These are phyloP conservation scores for Macrosteles quadrilineatus DNA, from an alignment of 1,140 invertebrate genomes.

Conservation along the genomic window DNA sequence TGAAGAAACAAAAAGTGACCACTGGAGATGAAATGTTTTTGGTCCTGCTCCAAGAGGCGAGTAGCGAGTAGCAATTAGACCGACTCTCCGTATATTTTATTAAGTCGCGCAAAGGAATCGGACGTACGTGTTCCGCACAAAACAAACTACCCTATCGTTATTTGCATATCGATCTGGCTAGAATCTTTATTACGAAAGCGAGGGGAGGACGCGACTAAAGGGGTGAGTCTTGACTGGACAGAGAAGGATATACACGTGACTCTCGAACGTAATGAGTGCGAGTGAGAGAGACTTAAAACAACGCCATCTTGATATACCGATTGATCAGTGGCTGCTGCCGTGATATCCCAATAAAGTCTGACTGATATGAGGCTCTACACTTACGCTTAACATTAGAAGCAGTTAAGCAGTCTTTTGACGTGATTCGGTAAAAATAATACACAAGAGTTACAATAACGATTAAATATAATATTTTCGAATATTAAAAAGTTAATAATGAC, in stretches of 20 bases:
- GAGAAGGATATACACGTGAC: slow-evolving; percentile 25
- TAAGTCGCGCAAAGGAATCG: slow-evolving; percentile 23
- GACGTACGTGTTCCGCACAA: slow-evolving; percentile 32
- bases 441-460: too few species aligned
- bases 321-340: too few species aligned
- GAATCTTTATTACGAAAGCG: slow-evolving; percentile 39
- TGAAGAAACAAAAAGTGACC: slow-evolving; percentile 25
- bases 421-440: too few species aligned
- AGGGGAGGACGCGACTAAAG: slow-evolving; percentile 28
- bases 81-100: slow-evolving; percentile 15
- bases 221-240: slow-evolving; percentile 29
- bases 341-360: too few species aligned
- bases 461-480: too few species aligned
- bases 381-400: too few species aligned
- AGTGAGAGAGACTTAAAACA: slow-evolving; percentile 20
- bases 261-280: slow-evolving; percentile 22
- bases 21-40: slow-evolving; percentile 27
- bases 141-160: slow-evolving; percentile 41
- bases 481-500: too few species aligned
- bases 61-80: slow-evolving; percentile 22
- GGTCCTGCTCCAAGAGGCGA: slow-evolving; percentile 16
- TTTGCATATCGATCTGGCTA: slow-evolving; percentile 41
- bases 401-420: too few species aligned
- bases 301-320: background rate
- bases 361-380: too few species aligned